These are phyloP conservation scores for Trinorchestia longiramus DNA, from an alignment of 1,140 invertebrate genomes.

Conservation along the genomic window DNA sequence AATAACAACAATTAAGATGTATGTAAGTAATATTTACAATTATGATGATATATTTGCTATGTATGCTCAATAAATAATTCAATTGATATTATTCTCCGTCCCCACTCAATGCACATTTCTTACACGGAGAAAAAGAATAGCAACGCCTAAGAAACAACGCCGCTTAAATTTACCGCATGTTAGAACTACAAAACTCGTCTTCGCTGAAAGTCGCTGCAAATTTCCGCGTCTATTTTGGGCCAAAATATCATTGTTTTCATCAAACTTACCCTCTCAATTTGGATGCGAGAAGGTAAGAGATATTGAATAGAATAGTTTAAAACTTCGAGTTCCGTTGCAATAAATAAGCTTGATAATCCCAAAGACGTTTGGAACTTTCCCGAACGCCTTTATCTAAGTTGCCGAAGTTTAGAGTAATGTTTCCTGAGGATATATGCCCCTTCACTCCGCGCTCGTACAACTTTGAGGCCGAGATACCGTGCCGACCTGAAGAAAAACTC, in stretches of 20 bases:
- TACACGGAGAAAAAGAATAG: neutral
- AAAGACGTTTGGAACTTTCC: slow-evolving; percentile 46
- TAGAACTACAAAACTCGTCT: neutral
- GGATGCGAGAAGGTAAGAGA: neutral
- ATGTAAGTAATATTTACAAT: no score
- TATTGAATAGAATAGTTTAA: slow-evolving; percentile 32
- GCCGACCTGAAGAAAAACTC: slow-evolving; percentile 37
- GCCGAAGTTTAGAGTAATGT: slow-evolving; percentile 53
- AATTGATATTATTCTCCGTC: neutral
- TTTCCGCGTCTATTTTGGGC: neutral
- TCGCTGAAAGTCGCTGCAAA: neutral
- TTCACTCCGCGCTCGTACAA: slow-evolving; percentile 40
- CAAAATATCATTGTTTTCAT: neutral
- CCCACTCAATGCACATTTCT: neutral
- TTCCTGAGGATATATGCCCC: slow-evolving; percentile 53
- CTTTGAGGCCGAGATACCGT: slow-evolving; percentile 36
- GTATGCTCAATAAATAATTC: neutral
- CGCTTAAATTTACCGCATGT: neutral
- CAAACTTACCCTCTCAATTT: neutral
- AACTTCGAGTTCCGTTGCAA: slow-evolving; percentile 36
- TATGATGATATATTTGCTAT: no score
- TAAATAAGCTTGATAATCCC: slow-evolving; percentile 54
- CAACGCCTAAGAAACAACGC: neutral
- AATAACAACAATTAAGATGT: no score
- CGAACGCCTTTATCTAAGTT: slow-evolving; percentile 55